Percentiles rank a stretch among this genome's conserved stretches.
Evolutionary conservation across 2,113 vertebrate species (phyloP).

Genomic region (Tapirus terrestris): DNA sequence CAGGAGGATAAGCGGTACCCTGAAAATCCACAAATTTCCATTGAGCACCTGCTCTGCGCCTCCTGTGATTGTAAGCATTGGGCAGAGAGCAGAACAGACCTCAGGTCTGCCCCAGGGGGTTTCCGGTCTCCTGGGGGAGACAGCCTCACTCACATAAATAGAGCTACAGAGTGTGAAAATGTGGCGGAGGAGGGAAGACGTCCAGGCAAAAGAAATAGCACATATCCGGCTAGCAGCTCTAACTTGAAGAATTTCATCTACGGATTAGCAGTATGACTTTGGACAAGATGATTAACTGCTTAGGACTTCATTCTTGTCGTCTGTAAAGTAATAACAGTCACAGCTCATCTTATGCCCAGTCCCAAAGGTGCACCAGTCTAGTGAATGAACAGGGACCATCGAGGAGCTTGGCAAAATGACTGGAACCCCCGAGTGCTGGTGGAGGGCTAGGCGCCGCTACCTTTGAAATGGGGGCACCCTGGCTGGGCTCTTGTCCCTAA

Average conservation of each 20-base stretch:
- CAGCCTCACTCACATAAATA: neutral
- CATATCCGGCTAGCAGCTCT: fast-evolving
- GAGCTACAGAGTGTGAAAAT: fast-evolving
- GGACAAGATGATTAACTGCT: neutral
- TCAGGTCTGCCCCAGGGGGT: neutral
- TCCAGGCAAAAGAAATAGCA: neutral
- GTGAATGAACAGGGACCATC: neutral
- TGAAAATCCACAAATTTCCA: neutral
- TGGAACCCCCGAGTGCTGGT: fast-evolving
- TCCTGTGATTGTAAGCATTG: neutral
- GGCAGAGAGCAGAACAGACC: neutral
- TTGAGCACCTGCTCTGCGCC: neutral
- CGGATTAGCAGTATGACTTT: neutral
- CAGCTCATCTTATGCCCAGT: neutral
- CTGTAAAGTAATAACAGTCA: too few species aligned
- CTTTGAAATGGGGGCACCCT: neutral
- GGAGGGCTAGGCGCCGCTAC: neutral
- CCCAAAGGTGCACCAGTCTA: neutral
- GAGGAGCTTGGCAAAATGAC: neutral
- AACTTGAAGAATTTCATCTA: neutral
- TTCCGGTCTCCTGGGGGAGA: neutral
- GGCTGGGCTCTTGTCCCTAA: neutral
- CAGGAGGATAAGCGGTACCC: neutral
- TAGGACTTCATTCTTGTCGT: neutral
- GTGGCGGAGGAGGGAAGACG: neutral